phyloP scores from a whole-genome alignment of 2,113 vertebrate species.

The Ailurus styani region DNA sequence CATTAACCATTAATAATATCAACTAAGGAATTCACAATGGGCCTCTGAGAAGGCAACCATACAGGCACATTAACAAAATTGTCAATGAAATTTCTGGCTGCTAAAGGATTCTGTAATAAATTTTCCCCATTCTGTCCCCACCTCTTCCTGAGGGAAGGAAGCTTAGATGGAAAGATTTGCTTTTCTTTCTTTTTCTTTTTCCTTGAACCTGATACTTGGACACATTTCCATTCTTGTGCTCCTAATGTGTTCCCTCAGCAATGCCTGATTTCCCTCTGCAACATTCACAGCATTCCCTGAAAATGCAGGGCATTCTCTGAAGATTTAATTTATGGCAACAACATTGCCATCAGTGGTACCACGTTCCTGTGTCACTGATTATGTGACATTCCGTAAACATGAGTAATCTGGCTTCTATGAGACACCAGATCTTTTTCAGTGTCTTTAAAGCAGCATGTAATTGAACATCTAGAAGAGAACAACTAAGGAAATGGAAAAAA shows the following conservation, averaged over 20 bases:
- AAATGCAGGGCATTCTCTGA: conserved; percentile 47
- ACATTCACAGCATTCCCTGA: background rate
- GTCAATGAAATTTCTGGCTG: conserved; percentile 28
- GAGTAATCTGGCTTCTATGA: background rate
- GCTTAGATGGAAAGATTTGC: background rate
- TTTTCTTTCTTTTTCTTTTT: background rate
- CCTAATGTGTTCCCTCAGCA: background rate
- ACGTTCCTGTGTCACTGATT: background rate
- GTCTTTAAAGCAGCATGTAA: background rate
- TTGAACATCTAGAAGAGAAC: background rate
- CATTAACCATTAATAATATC: conserved; percentile 82
- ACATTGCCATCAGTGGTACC: conserved; percentile 23
- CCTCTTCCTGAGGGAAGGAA: background rate
- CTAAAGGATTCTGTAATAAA: background rate
- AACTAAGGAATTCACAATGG: conserved; percentile 75
- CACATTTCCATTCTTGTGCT: background rate
- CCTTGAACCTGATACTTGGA: background rate
- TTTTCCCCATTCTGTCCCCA: background rate
- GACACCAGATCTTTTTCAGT: background rate
- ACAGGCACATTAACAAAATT: conserved; percentile 22
- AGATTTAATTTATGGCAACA: conserved; percentile 59
- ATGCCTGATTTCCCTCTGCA: background rate
- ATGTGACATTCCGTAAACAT: conserved; percentile 30
- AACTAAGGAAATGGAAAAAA: background rate
- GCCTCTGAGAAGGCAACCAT: conserved; percentile 7